These are phyloP conservation scores for Oxystoma pomonae DNA, from an alignment of 2,888 invertebrate genomes.

Conservation along the genomic window DNA sequence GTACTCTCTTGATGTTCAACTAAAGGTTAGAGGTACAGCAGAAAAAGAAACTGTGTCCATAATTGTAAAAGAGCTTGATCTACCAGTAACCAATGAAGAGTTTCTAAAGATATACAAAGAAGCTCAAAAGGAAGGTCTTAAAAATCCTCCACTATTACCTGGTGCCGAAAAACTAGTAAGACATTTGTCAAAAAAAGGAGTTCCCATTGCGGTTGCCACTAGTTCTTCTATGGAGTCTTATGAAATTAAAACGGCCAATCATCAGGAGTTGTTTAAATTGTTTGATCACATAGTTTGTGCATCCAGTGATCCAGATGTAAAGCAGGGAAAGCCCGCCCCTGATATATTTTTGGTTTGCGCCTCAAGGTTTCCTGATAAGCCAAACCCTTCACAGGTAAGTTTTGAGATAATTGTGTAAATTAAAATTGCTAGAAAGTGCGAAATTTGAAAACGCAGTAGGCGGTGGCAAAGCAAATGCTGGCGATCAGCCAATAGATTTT, in stretches of 20 bases:
- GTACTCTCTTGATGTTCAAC: constrained; percentile 70
- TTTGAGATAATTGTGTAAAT: too few species aligned
- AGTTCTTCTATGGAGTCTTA: constrained; percentile 58
- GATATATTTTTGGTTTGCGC: constrained; percentile 65
- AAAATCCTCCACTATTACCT: constrained; percentile 55
- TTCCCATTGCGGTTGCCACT: constrained; percentile 68
- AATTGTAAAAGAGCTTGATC: constrained; percentile 53
- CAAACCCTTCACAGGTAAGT: constrained; percentile 40
- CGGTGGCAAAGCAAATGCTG: too few species aligned
- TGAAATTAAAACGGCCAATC: constrained; percentile 53
- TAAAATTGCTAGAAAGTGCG: too few species aligned
- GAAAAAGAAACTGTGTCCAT: constrained; percentile 51
- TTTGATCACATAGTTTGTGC: constrained; percentile 58
- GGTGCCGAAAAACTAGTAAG: constrained; percentile 36
- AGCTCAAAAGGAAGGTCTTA: constrained; percentile 50
- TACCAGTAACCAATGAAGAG: constrained; percentile 60
- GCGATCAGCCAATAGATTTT: too few species aligned
- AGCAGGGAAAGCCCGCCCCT: constrained; percentile 66
- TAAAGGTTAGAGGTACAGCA: constrained; percentile 52
- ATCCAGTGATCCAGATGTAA: constrained; percentile 63
- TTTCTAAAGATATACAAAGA: constrained; percentile 52
- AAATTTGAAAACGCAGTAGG: too few species aligned
- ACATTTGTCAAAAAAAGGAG: constrained; percentile 56
- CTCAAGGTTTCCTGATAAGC: constrained; percentile 54
- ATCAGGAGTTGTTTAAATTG: constrained; percentile 50